Percentiles rank a stretch among this genome's conserved stretches.
phyloP scores from a whole-genome alignment of 2,797 vertebrate species.

The Tragelaphus oryx region DNA sequence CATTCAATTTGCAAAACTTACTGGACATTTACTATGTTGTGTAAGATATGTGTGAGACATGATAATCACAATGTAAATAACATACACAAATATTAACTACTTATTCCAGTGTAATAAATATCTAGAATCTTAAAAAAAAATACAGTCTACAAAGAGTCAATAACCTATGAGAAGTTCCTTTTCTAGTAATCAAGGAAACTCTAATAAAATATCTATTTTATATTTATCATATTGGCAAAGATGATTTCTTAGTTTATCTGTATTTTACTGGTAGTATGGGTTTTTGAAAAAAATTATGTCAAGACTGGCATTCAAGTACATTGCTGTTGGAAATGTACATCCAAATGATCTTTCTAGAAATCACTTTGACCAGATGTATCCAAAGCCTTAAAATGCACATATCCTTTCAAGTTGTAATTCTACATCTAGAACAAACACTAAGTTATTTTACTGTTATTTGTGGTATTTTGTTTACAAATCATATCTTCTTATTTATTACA shows the following conservation, averaged over 20 bases:
- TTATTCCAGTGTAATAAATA: not conserved
- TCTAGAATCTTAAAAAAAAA: not conserved
- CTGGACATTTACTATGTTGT: not conserved
- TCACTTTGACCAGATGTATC: not conserved
- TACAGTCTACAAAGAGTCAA: not conserved
- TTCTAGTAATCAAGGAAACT: not conserved
- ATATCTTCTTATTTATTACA: not conserved
- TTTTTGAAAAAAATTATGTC: not conserved
- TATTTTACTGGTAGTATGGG: not conserved
- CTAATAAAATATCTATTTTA: not conserved
- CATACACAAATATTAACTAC: not conserved
- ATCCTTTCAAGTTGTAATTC: not conserved
- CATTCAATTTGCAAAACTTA: conserved; percentile 29
- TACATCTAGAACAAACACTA: not conserved
- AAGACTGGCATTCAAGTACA: not conserved
- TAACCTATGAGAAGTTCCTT: not conserved
- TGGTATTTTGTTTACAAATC: not conserved
- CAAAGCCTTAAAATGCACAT: not conserved
- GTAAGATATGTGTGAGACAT: not conserved
- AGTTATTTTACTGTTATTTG: not conserved
- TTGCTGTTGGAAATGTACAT: not conserved
- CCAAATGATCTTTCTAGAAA: not conserved
- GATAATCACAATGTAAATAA: not conserved
- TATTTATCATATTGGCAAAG: not conserved
- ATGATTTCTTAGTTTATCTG: conserved; percentile 9